phyloP scores from a whole-genome alignment of 2,888 invertebrate genomes.

The Habrosyne pyritoides region DNA sequence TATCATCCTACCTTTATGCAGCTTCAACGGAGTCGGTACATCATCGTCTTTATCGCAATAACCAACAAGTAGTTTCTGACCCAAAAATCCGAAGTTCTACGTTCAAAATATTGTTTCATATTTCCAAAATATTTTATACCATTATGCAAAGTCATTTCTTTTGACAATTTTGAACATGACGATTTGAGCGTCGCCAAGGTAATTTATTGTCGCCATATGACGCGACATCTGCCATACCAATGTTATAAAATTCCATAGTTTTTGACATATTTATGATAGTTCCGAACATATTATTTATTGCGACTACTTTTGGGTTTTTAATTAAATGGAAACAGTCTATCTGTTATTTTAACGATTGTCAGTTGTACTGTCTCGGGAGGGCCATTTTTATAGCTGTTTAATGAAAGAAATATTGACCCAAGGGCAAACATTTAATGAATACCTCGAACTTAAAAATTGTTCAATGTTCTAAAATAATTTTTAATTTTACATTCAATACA shows the following conservation, averaged over 20 bases:
- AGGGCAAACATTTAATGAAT: too few relatives aligned
- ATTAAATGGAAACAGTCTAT: slow-evolving; percentile 4
- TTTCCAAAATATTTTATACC: background rate
- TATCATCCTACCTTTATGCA: too few relatives aligned
- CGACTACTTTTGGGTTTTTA: slow-evolving; percentile 32
- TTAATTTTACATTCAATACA: too few relatives aligned
- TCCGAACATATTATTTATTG: slow-evolving; percentile 37
- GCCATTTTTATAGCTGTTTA: background rate
- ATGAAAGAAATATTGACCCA: background rate
- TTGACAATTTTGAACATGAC: slow-evolving; percentile 7
- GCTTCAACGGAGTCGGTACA: too few relatives aligned
- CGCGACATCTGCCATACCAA: slow-evolving; percentile 49
- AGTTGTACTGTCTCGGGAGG: background rate
- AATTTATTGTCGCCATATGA: slow-evolving; percentile 56
- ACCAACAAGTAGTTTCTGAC: too few relatives aligned
- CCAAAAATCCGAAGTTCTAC: too few relatives aligned
- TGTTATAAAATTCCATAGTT: slow-evolving; percentile 42
- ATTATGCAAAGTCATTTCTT: slow-evolving; percentile 1
- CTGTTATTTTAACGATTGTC: slow-evolving; percentile 1
- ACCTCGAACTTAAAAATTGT: too few relatives aligned
- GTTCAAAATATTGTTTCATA: background rate
- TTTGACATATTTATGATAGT: slow-evolving; percentile 49
- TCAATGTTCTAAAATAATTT: too few relatives aligned
- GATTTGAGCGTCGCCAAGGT: slow-evolving; percentile 10
- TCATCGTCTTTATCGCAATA: too few relatives aligned